Evolutionary conservation across 2,888 invertebrate species (phyloP), one percentile per base, ranked within the genome.

Genomic region (Amphipyra tragopoginis): DNA sequence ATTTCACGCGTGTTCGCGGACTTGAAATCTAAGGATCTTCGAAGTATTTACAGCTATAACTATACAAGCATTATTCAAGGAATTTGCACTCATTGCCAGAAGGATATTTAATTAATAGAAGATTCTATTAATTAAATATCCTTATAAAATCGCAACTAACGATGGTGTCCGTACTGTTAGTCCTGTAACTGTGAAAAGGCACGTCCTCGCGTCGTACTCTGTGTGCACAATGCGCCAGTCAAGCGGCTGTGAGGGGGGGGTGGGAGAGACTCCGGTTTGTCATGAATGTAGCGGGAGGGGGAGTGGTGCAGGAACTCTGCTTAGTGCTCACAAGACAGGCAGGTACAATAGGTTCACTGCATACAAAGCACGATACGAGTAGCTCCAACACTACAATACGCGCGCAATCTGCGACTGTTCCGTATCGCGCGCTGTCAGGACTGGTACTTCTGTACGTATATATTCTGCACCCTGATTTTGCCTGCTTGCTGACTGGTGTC

Each of bases 211-310:
- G 13, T 10, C 38, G 15, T 44, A 49, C 56, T 54, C 21, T 26
- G 55, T 36, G 47, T 40, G 59, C 60, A 60, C 72, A 65, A 59
- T 59, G 65, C 67, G 43, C 49, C n/a, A 63, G 50, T 29, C 29
- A 29, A 29, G 29, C 29, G 7, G 29, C 29, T 29, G 29, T 29
- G 29, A 29, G 29, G 7, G 29, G 7, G 29, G 29, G 29, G n/a
- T n/a, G n/a, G n/a, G n/a, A n/a, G n/a, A n/a, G n/a, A n/a, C n/a
- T n/a, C n/a, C n/a, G n/a, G n/a, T n/a, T n/a, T n/a, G n/a, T n/a
- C 7, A 5, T 1, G 10, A 36, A 36, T 11, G 1, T 10, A 11
- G 36, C 10, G 36, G 4, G 11, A 8, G 1, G 1, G 43, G 7
- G 11, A n/a, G 0, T 2, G 21, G 10, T 0, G 15, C 48, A 45